Evolutionary conservation across 1,140 invertebrate species (phyloP), one percentile per base, ranked within the genome.

Genomic region (Augochlora pura): DNA sequence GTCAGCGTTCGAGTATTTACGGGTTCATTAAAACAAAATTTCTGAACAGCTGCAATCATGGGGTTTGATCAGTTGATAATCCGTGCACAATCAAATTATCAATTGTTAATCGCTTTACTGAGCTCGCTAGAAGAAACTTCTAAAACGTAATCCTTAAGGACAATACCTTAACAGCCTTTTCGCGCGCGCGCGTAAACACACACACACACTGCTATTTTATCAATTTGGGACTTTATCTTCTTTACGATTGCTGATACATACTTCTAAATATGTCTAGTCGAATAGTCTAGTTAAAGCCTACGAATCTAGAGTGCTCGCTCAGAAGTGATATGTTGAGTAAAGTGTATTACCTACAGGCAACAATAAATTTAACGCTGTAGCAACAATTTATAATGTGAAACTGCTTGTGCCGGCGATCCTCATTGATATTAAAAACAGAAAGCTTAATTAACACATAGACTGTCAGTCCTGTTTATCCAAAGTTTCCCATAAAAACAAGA

Each of bases 241-340:
- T 38, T 77, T 77, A 57, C 18, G 65, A 60, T 60, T 69, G 14
- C 54, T 76, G 65, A 21, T 71, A 72, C 25, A 64, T 42, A 52
- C 52, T 64, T 80, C 42, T 80, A 80, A 32, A 38, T 66, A 81
- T 76, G 46, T 62, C 62, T 85, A 83, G 38, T 86, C 64, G 21
- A 62, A 77, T 81, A 85, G 42, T 74, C 64, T 71, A 85, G 86
- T 72, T 74, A 77, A 86, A 82, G 66, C 52, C 83, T 86, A 86
- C 60, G 27, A 80, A 83, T 86, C 86, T 87, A 87, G 39, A 88
- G 67, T 84, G 87, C 81, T 88, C 69, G 73, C 60, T 82, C 68
- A 69, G 88, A 88, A 86, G 72, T 88, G 88, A 88, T 89, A 89
- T 88, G 88, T 89, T 76, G 77, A 84, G 75, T 82, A 88, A 88